These are phyloP conservation scores for Liopterus haemorrhoidalis DNA, from an alignment of 2,888 invertebrate genomes.

Conservation along the genomic window DNA sequence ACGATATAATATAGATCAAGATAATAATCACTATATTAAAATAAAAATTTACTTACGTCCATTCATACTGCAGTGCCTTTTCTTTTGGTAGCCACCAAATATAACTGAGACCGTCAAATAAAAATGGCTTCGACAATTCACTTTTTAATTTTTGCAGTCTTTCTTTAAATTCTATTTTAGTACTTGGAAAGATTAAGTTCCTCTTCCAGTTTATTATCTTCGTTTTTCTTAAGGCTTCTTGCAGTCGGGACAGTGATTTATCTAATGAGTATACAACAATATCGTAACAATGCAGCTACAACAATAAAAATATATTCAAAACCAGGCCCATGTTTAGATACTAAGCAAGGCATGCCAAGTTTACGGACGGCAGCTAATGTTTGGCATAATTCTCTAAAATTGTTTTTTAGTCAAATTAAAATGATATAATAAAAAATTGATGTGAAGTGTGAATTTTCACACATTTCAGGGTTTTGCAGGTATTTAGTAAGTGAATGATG, in stretches of 20 bases:
- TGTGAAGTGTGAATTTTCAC: too few species aligned
- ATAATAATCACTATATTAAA: neutral
- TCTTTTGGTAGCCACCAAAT: slow-evolving; percentile 14
- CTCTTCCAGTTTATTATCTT: slow-evolving; percentile 14
- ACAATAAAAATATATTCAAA: slow-evolving; percentile 4
- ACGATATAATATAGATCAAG: neutral
- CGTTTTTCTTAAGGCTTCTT: slow-evolving; percentile 13
- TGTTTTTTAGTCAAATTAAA: too few species aligned
- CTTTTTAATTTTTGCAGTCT: slow-evolving; percentile 4
- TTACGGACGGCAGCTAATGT: too few species aligned
- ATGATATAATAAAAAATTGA: too few species aligned
- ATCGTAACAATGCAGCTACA: slow-evolving; percentile 19
- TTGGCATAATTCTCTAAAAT: too few species aligned
- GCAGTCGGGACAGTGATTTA: slow-evolving; percentile 7
- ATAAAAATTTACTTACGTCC: slow-evolving; percentile 5
- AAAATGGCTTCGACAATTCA: slow-evolving; percentile 12
- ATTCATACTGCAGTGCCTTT: slow-evolving; percentile 6
- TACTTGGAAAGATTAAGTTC: slow-evolving; percentile 12
- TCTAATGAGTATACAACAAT: slow-evolving; percentile 15
- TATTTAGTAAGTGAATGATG: too few species aligned
- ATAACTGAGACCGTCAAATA: slow-evolving; percentile 19
- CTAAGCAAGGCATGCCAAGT: neutral
- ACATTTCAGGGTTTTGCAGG: too few species aligned
- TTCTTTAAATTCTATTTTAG: slow-evolving; percentile 10
- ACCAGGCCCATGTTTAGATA: neutral